Evolutionary conservation across 2,888 invertebrate species (phyloP).

Genomic region (Diploptera punctata): DNA sequence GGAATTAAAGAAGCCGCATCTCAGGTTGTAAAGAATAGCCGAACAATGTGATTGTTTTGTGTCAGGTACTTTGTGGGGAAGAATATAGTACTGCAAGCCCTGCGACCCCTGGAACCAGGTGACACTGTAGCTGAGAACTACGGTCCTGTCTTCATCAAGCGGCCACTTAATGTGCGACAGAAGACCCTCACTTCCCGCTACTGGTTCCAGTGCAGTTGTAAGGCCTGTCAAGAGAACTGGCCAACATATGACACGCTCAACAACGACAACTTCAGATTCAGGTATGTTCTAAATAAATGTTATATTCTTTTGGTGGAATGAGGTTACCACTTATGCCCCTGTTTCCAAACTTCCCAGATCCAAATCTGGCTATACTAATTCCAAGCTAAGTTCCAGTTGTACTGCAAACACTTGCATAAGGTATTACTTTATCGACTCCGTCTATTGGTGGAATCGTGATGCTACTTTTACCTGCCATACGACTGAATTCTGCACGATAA

Average conservation of each 20-base stretch:
- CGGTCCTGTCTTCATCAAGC: constrained; percentile 76
- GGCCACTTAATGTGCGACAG: constrained; percentile 64
- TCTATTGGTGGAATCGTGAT: too few species aligned
- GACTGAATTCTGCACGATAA: too few species aligned
- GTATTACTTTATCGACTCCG: too few species aligned
- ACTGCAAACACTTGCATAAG: too few species aligned
- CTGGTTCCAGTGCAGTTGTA: constrained; percentile 79
- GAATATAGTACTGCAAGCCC: constrained; percentile 70
- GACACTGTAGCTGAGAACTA: constrained; percentile 83
- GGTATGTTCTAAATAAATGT: too few species aligned
- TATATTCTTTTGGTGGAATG: too few species aligned
- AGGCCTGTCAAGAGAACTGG: constrained; percentile 79
- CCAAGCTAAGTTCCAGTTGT: too few species aligned
- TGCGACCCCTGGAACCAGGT: constrained; percentile 68
- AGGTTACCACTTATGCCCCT: too few species aligned
- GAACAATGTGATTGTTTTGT: too few species aligned
- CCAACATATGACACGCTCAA: constrained; percentile 68
- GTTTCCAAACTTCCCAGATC: too few species aligned
- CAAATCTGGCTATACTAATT: too few species aligned
- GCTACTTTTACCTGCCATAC: too few species aligned
- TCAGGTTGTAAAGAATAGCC: background rate
- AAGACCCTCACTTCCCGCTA: constrained; percentile 72
- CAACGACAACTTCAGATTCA: constrained; percentile 54
- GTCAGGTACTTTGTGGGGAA: constrained; percentile 15
- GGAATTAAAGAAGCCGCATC: background rate